A percentile compares a stretch with the other conserved stretches of the same genome.
These are phyloP conservation scores for Pachyuromys duprasi DNA, from an alignment of 2,797 vertebrate species.

Conservation along the genomic window DNA sequence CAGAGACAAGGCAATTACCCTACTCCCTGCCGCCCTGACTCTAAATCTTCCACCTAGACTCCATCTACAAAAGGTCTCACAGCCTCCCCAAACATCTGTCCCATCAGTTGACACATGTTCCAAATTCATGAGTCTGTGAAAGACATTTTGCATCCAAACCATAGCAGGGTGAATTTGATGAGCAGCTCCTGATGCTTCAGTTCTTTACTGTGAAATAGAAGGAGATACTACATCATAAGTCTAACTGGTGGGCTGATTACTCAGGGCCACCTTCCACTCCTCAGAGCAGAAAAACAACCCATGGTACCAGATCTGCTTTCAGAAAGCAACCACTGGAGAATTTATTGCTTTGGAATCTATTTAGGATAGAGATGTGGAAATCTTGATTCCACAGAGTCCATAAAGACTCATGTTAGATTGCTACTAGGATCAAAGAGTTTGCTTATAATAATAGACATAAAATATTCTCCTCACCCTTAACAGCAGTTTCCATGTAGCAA, in stretches of 20 bases:
- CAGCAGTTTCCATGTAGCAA: background rate
- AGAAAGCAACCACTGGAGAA: background rate
- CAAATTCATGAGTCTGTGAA: background rate
- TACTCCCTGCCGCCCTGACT: background rate
- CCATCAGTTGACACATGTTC: background rate
- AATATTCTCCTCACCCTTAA: conserved; percentile 5
- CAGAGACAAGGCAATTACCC: background rate
- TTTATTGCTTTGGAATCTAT: background rate
- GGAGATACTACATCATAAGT: background rate
- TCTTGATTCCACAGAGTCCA: background rate
- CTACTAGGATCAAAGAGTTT: background rate
- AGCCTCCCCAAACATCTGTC: background rate
- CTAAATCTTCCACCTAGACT: background rate
- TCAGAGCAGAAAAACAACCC: background rate
- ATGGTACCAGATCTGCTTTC: background rate
- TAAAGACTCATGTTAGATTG: background rate
- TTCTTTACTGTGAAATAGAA: background rate
- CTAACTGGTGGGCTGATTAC: background rate
- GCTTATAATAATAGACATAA: background rate
- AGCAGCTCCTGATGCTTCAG: background rate
- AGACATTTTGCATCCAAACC: background rate
- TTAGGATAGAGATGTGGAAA: background rate
- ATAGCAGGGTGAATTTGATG: background rate
- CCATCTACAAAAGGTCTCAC: background rate
- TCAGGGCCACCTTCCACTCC: background rate